Evolutionary conservation across 2,113 vertebrate species (phyloP), one percentile per base, ranked within the genome.

Genomic region (Hylia prasina): DNA sequence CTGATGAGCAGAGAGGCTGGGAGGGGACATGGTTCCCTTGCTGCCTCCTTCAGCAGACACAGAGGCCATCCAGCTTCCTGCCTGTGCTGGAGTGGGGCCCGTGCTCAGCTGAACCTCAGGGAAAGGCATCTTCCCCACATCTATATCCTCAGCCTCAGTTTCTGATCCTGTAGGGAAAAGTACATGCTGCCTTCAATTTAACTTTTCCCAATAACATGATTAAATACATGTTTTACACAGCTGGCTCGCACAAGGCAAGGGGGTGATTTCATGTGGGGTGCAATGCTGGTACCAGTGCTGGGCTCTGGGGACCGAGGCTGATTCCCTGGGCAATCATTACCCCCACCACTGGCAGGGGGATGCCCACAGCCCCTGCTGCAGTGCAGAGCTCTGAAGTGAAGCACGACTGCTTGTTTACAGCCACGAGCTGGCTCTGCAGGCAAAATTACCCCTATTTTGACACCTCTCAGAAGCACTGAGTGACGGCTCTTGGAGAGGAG

Each of bases 391-490:
- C 73, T 9, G 24, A 45, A 40, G 42, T 9, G 68, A 72, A 24
- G 82, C 86, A 69, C 16, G 3, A 42, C 27, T 0, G 2, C 63
- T 71, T 87, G 87, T 88, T 95, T 82, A 82, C 73, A 66, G 39
- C 78, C 21, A 5, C 5, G 6, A 64, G 44, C 82, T 79, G 45
- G 28, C 68, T 25, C 30, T 65, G 50, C 79, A 80, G 66, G 75
- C 63, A 82, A 39, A 92, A 93, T 93, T 82, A 78, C 85, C 73
- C 66, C 39, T 94, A 33, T 88, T 97, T 94, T 94, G 94, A 91
- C 94, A 88, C 85, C 48, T 94, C 91, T 92, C 85, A 53, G 58
- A 61, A 90, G 63, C 27, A 24, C 16, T 75, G 80, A 96, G 87
- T 68, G 93, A 82, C 0, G 5, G 77, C 87, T 96, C 78, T 75